A percentile compares a stretch with the other conserved stretches of the same genome.
These are phyloP conservation scores for Drosophila asahinai DNA, from an alignment of 1,140 invertebrate species.

Conservation along the genomic window DNA sequence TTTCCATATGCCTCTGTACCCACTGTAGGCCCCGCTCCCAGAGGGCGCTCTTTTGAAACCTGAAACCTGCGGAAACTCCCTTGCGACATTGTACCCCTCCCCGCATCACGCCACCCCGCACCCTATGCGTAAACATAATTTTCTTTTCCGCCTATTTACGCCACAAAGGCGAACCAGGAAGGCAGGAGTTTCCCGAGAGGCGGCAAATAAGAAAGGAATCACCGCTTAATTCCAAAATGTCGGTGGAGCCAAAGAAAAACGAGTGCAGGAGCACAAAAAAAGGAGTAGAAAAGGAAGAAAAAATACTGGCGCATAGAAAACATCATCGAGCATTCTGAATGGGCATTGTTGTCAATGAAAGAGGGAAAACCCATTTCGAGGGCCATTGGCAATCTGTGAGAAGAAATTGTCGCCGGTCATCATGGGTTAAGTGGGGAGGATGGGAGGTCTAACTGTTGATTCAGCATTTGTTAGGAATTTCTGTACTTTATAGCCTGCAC, in stretches of 20 bases:
- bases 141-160: constrained; percentile 81
- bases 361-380: constrained; percentile 54
- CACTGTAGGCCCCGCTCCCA: constrained; percentile 10
- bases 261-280: constrained; percentile 19
- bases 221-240: constrained; percentile 68
- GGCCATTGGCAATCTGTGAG: constrained; percentile 51
- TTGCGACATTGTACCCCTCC: constrained; percentile 11
- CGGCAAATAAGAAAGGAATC: constrained; percentile 60
- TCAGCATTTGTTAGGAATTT: constrained; percentile 32
- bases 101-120: constrained; percentile 5
- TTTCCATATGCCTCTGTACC: neutral
- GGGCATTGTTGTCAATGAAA: constrained; percentile 43
- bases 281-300: constrained; percentile 8
- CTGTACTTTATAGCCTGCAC: neutral
- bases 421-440: constrained; percentile 45
- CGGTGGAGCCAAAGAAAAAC: constrained; percentile 47
- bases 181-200: constrained; percentile 2
- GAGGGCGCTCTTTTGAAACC: constrained; percentile 23
- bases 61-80: constrained; percentile 37
- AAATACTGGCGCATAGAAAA: constrained; percentile 26
- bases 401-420: constrained; percentile 55
- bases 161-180: constrained; percentile 65
- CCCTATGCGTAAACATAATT: constrained; percentile 78
- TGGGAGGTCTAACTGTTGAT: constrained; percentile 41
- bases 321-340: constrained; percentile 42